Conservation (phyloP, 2,113 vertebrate species). For the Pristiophorus japonicus region DNA sequence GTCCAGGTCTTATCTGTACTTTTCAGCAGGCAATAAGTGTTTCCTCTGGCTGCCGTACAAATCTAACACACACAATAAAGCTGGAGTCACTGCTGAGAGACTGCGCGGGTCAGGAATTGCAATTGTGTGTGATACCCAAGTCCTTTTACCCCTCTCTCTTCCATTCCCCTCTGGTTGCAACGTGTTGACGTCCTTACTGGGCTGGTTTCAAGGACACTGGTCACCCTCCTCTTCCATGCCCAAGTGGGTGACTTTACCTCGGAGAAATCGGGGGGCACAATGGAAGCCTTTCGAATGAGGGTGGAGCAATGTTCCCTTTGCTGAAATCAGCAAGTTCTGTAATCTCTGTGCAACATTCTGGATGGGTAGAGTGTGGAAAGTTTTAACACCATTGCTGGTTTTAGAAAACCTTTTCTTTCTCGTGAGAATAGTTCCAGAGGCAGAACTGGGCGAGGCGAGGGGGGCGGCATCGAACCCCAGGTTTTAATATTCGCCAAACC, state of each 20-base stretch:
- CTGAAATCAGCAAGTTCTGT: not conserved
- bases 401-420: too few species aligned
- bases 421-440: too few species aligned
- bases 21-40: not conserved
- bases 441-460: too few species aligned
- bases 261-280: not conserved
- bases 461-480: too few species aligned
- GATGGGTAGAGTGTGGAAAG: not conserved
- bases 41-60: not conserved
- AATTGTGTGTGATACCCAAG: not conserved
- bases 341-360: not conserved
- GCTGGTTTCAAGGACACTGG: too few species aligned
- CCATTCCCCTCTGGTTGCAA: not conserved
- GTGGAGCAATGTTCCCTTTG: not conserved
- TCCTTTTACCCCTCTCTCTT: not conserved
- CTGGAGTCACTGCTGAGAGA: not conserved
- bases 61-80: not conserved
- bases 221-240: not conserved
- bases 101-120: not conserved
- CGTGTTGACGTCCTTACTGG: not conserved
- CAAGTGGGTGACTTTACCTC: not conserved
- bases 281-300: not conserved
- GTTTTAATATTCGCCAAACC: too few species aligned
- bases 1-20: not conserved
- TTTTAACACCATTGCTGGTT: not conserved